Conservation (phyloP, 2,113 vertebrate genomes). For the Rhabdornis inornatus region DNA sequence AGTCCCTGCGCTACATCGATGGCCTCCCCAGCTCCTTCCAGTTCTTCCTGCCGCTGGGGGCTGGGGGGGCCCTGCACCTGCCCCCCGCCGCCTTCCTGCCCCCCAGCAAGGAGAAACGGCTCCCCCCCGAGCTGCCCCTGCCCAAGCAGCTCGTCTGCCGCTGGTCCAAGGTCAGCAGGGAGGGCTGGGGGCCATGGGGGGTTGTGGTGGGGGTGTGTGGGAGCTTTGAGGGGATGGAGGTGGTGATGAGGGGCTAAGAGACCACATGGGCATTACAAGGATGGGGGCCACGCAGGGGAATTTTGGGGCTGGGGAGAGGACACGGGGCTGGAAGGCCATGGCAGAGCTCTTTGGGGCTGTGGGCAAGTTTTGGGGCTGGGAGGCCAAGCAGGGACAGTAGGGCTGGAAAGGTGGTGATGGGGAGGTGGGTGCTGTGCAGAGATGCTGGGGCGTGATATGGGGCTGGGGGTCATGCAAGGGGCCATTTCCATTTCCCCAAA, state of each 20-base stretch:
- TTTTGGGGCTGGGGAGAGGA: background rate
- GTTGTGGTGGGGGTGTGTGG: too few species aligned
- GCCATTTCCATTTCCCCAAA: background rate
- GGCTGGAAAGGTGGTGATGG: background rate
- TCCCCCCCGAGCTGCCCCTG: slow-evolving; percentile 85
- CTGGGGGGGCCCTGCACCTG: slow-evolving; percentile 84
- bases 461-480: background rate
- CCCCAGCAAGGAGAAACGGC: slow-evolving; percentile 82
- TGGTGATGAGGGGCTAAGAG: background rate
- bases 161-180: slow-evolving; percentile 87
- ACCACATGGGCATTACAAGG: background rate
- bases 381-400: too few species aligned
- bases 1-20: slow-evolving; percentile 80
- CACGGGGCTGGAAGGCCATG: background rate
- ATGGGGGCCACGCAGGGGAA: rapidly evolving
- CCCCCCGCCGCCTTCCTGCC: slow-evolving; percentile 88
- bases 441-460: background rate
- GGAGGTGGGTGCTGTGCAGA: background rate
- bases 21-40: slow-evolving; percentile 85
- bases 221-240: background rate
- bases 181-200: background rate
- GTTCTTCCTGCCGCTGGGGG: slow-evolving; percentile 89
- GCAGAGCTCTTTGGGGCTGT: background rate
- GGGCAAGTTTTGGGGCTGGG: background rate
- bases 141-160: slow-evolving; percentile 92